Evolutionary conservation across 2,888 invertebrate genomes (phyloP), one percentile per base, ranked within the genome.

Genomic region (Colletes collaris): DNA sequence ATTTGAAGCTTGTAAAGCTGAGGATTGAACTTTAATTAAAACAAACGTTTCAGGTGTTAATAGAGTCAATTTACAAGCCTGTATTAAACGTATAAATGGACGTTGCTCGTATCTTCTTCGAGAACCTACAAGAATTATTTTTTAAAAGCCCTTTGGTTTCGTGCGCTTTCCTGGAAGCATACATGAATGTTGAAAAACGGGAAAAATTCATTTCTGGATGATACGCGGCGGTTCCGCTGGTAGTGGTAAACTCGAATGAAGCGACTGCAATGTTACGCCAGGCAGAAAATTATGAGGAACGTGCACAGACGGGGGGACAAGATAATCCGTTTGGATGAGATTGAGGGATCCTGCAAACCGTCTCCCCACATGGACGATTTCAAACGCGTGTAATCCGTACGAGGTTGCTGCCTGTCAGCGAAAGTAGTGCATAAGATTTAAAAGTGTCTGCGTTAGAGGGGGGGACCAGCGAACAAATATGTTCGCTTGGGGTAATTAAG

Each of bases 331-430:
- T 74, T 58, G 84, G 68, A 60, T 52, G 62, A 68, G 65, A 83
- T 79, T 64, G 74, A 50, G 67, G 56, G 50, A 63, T 52, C 50
- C 65, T 55, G 58, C 50, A 46, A 40, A 56, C 8, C 19, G 44
- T 16, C 49, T 62, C 71, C 71, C 82, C 70, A 46, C 37, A 70
- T 49, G 79, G 53, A 72, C 68, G 72, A 67, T 83, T 72, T 79
- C 76, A 84, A 84, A 84, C 79, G 83, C 79, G 72, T 74, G 70
- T 85, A 84, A 84, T 83, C 59, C 76, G 74, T 44, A 56, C 70
- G 72, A 80, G 72, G 69, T 83, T 82, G 72, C 74, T 76, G 71
- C 67, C 66, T 67, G 69, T 58, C 58, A 62, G 16, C 73, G 76
- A 76, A 79, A 85, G 70, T 70, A 76, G 62, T 59, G 66, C 67